A percentile compares a stretch with the other conserved stretches of the same genome.
These are phyloP conservation scores for Chaetorhynchus papuensis DNA, from an alignment of 2,113 vertebrate species.

Conservation along the genomic window DNA sequence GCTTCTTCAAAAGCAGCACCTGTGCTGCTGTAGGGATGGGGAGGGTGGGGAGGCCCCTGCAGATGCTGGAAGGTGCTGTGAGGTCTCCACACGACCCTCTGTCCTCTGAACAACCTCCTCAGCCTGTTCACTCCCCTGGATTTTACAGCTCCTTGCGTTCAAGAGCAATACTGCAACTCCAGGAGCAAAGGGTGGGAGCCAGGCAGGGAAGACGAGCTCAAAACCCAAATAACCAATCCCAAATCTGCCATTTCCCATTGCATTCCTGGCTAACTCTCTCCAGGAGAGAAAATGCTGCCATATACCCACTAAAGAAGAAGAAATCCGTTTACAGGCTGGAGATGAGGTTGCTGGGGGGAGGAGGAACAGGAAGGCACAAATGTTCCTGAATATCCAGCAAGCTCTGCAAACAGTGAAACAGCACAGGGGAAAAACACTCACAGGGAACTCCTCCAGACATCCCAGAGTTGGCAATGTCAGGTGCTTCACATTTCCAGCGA, in stretches of 20 bases:
- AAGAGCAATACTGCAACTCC: no score
- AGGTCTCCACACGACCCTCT: neutral
- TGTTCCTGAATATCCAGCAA: neutral
- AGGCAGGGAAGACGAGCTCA: neutral
- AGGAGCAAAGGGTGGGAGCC: neutral
- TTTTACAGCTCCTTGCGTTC: neutral
- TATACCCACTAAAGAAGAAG: neutral
- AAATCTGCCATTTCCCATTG: neutral
- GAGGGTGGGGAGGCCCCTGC: neutral
- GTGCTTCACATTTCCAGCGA: neutral
- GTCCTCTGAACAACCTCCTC: neutral
- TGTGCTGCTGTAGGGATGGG: neutral
- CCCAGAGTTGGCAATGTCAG: neutral
- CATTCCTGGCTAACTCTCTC: neutral
- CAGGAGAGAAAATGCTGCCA: neutral
- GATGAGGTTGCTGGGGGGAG: neutral
- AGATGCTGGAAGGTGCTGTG: neutral
- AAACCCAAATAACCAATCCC: neutral
- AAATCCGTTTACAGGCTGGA: neutral
- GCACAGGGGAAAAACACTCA: neutral
- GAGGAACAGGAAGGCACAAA: neutral
- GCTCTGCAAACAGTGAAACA: neutral
- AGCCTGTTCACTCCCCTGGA: neutral
- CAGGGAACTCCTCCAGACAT: neutral
- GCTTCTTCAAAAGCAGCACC: neutral